Conservation (phyloP, 2,888 invertebrate genomes). For the Caenorhabditis wallacei region DNA sequence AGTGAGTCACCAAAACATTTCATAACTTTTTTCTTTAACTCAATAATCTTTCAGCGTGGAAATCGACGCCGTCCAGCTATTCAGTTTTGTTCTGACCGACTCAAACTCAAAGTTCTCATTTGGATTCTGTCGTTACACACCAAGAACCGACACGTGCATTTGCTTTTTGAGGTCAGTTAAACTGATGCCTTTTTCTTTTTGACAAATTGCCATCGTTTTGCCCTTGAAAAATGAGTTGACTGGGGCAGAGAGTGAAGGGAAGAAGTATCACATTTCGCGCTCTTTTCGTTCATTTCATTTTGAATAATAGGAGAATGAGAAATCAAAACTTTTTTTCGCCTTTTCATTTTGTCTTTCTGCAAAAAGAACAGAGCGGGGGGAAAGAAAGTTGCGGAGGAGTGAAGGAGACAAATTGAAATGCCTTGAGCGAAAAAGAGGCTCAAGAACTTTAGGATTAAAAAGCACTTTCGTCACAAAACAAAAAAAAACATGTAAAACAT, state of each 20-base stretch:
- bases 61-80: conserved; percentile 90
- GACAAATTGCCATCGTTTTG: conserved; percentile 27
- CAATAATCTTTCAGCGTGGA: conserved; percentile 71
- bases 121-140: conserved; percentile 97
- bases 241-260: background rate
- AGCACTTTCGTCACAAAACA: background rate
- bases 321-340: conserved; percentile 25
- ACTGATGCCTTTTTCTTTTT: background rate
- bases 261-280: conserved; percentile 29
- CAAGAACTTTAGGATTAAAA: conserved; percentile 7
- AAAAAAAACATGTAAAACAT: background rate
- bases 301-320: background rate
- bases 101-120: conserved; percentile 96
- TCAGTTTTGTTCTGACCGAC: conserved; percentile 96
- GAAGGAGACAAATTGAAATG: conserved; percentile 4
- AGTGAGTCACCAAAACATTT: conserved; percentile 47
- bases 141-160: conserved; percentile 90
- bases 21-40: no score
- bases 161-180: conserved; percentile 84
- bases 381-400: background rate
- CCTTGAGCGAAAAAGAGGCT: conserved; percentile 4
- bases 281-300: background rate
- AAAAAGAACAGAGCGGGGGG: background rate
- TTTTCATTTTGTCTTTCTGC: conserved; percentile 6
- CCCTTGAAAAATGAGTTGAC: conserved; percentile 23